Evolutionary conservation across 2,113 vertebrate species (phyloP).

Genomic region (Chamaea fasciata): DNA sequence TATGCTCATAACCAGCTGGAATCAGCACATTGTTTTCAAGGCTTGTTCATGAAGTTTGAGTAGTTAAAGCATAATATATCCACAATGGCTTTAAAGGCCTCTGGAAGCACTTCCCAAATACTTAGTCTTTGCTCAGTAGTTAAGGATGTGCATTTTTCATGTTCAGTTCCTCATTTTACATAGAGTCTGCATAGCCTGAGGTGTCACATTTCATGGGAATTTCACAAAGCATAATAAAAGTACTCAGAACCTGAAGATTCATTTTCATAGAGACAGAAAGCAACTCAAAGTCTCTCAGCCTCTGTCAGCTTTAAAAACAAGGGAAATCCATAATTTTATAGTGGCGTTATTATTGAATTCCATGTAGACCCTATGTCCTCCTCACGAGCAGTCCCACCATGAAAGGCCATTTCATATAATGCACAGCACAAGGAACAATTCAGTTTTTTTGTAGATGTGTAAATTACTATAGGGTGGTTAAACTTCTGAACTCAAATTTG

Average conservation of each 20-base stretch:
- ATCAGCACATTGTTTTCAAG: background rate
- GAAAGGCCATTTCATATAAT: background rate
- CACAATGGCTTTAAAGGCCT: background rate
- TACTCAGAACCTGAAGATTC: background rate
- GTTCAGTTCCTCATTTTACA: conserved; percentile 29
- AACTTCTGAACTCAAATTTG: conserved; percentile 48
- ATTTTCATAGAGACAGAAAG: conserved; percentile 35
- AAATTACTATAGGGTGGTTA: conserved; percentile 45
- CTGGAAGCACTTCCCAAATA: background rate
- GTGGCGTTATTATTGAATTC: conserved; percentile 33
- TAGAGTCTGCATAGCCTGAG: background rate
- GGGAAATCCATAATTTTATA: conserved; percentile 54
- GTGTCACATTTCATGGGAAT: conserved; percentile 55
- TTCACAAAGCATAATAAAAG: conserved; percentile 14
- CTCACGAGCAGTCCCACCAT: background rate
- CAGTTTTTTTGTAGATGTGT: conserved; percentile 24
- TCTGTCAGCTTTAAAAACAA: conserved; percentile 30
- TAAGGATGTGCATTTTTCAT: conserved; percentile 33
- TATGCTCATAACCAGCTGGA: background rate
- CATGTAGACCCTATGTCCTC: background rate
- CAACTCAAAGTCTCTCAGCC: background rate
- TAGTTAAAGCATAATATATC: background rate
- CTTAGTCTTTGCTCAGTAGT: conserved; percentile 12
- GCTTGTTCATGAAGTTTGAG: background rate
- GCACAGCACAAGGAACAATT: background rate